Base-by-base conservation (phyloP, 2,797 vertebrate genomes). In the Platyrinchus mystaceus region DNA sequence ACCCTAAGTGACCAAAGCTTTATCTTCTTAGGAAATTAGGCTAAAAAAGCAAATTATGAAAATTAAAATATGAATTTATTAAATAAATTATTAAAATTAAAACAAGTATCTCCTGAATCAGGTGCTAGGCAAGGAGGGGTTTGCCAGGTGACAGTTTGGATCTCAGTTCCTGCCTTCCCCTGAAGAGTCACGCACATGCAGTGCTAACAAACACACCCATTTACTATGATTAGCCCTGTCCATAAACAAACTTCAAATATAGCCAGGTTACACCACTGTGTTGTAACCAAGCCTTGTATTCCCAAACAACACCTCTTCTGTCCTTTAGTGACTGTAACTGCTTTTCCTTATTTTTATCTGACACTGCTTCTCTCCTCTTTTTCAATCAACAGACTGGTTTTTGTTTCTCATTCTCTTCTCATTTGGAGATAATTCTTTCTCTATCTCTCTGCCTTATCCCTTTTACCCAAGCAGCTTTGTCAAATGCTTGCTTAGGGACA, bases 371-470 rank as follows among this genome's bases (percentile, higher is more conserved):
- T 58, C n/a, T 84, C 28, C 28, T 39, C 4, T 43, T 89, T 91
- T 66, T 77, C 39, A 30, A 20, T 11, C 3, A 3, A 12, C 15
- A 23, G 6, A 43, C 11, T 9, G 24, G 0, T 5, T 68, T 88
- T 66, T 59, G 14, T 66, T 90, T 23, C 44, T 82, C 16, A 7
- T 64, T 52, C 62, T 53, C 70, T 64, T 50, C 32, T 41, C 26
- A 32, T 64, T 81, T 60, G 34, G 63, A 71, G 53, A 49, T 11
- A 67, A 81, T 36, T 76, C 30, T 43, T 69, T 32, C 21, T 46
- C 26, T 63, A 0, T 66, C 49, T 70, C 69, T 64, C 56, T 14
- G 11, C 41, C 12, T 53, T 66, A 43, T 36, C 24, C 58, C 17
- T 46, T 66, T 70, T 67, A 69, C 17, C 37, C 60, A 77, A 83